A percentile compares a stretch with the other conserved stretches of the same genome.
Conservation (phyloP, 2,888 invertebrate species). For the Hirtodrosophila duncani region DNA sequence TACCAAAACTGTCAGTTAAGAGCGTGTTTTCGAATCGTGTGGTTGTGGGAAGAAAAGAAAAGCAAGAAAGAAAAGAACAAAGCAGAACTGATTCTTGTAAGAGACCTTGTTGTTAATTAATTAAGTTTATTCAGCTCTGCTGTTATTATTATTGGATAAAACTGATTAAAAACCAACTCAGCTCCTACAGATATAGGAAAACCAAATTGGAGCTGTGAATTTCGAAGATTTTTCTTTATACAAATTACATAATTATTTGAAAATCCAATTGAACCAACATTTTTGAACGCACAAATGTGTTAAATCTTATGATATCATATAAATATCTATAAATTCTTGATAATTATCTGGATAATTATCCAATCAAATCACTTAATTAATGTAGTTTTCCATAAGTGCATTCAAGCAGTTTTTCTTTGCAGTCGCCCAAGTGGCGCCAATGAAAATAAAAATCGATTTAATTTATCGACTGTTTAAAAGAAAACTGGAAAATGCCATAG, state of each 20-base stretch:
- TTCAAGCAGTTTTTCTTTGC: constrained; percentile 7
- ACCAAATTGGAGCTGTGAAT: no score
- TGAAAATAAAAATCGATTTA: constrained; percentile 31
- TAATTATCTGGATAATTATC: no score
- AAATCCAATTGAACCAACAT: not conserved
- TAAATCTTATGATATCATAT: no score
- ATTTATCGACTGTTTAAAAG: constrained; percentile 37
- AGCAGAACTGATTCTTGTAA: no score
- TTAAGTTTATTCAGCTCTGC: not conserved
- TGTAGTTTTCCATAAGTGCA: not conserved
- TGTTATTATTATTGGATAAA: not conserved
- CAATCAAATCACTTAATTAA: no score
- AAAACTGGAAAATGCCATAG: constrained; percentile 4
- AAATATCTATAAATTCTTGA: no score
- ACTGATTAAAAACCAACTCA: not conserved
- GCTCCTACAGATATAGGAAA: not conserved
- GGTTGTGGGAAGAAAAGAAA: constrained; percentile 19
- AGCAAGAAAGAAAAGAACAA: no score
- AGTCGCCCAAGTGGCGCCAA: constrained; percentile 24
- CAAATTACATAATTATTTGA: not conserved
- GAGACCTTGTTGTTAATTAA: no score
- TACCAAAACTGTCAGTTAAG: constrained; percentile 33
- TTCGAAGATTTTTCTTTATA: no score
- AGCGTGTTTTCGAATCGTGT: constrained; percentile 19
- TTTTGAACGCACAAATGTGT: no score